Evolutionary conservation across 1,140 invertebrate species (phyloP).

Genomic region (Pseudomyrmex pallidus): DNA sequence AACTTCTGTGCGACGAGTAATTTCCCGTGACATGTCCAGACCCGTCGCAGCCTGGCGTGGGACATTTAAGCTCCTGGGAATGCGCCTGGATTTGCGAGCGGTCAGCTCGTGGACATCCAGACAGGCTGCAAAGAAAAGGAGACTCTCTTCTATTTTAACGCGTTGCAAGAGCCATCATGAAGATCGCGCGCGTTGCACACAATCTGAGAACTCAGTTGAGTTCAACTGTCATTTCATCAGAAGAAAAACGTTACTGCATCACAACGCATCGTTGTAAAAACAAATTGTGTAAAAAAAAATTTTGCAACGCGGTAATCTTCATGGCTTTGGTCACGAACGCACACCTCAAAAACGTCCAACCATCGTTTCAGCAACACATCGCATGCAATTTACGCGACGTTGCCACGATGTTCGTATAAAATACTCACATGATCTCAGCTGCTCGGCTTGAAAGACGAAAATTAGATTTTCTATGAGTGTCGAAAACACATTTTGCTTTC

Average conservation of each 20-base stretch:
- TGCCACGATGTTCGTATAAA: constrained; percentile 70
- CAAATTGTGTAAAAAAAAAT: background rate
- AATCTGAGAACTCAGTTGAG: background rate
- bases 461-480: constrained; percentile 60
- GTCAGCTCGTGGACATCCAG: constrained; percentile 91
- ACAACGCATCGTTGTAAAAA: background rate
- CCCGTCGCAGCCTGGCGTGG: constrained; percentile 95
- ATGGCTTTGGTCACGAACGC: constrained; percentile 71
- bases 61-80: constrained; percentile 94
- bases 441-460: constrained; percentile 19
- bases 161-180: constrained; percentile 62
- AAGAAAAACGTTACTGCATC: background rate
- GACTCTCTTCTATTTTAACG: constrained; percentile 34
- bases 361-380: constrained; percentile 74
- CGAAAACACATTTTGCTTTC: constrained; percentile 22
- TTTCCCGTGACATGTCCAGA: constrained; percentile 94
- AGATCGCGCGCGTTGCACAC: constrained; percentile 64
- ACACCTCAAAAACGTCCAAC: constrained; percentile 78
- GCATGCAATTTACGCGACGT: constrained; percentile 79
- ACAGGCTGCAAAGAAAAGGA: constrained; percentile 86
- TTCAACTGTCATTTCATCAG: background rate
- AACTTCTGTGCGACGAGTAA: constrained; percentile 93
- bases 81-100: constrained; percentile 91
- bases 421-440: constrained; percentile 64
- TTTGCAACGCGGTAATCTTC: constrained; percentile 65